phyloP scores from a whole-genome alignment of 2,888 invertebrate species.

The Drosophila mimetica region DNA sequence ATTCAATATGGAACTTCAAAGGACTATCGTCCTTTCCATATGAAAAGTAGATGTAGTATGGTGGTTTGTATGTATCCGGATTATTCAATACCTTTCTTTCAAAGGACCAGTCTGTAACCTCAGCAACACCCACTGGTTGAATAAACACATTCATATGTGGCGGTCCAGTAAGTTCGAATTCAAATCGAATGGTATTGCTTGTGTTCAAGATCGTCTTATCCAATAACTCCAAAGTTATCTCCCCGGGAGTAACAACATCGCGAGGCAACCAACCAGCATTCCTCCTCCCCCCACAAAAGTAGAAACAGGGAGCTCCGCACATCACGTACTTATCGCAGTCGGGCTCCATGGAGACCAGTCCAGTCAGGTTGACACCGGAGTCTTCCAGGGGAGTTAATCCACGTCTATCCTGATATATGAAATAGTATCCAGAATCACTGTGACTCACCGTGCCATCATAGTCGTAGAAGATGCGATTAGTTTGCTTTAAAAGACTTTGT shows the following conservation, averaged over 20 bases:
- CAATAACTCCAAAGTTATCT: constrained; percentile 57
- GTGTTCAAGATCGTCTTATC: constrained; percentile 41
- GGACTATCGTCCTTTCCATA: constrained; percentile 69
- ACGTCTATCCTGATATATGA: constrained; percentile 83
- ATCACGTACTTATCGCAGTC: constrained; percentile 70
- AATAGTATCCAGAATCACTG: constrained; percentile 84
- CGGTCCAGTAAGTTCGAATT: constrained; percentile 71
- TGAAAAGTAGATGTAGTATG: constrained; percentile 71
- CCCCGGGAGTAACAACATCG: constrained; percentile 45
- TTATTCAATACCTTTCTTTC: constrained; percentile 47
- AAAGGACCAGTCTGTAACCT: constrained; percentile 75
- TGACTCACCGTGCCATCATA: constrained; percentile 68
- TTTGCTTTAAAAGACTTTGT: constrained; percentile 80
- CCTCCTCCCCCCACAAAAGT: constrained; percentile 45
- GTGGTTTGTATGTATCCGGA: constrained; percentile 47
- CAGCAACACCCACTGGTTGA: constrained; percentile 61
- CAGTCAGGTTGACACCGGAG: constrained; percentile 56
- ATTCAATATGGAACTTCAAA: constrained; percentile 69
- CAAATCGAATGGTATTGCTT: constrained; percentile 48
- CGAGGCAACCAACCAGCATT: constrained; percentile 69
- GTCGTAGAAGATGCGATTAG: constrained; percentile 84
- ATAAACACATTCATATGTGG: constrained; percentile 75
- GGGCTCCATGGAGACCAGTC: constrained; percentile 51
- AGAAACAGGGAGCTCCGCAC: constrained; percentile 77
- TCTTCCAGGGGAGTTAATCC: constrained; percentile 48